phyloP scores from a whole-genome alignment of 2,113 vertebrate genomes.

The Speoplatyrhinus poulsoni region DNA sequence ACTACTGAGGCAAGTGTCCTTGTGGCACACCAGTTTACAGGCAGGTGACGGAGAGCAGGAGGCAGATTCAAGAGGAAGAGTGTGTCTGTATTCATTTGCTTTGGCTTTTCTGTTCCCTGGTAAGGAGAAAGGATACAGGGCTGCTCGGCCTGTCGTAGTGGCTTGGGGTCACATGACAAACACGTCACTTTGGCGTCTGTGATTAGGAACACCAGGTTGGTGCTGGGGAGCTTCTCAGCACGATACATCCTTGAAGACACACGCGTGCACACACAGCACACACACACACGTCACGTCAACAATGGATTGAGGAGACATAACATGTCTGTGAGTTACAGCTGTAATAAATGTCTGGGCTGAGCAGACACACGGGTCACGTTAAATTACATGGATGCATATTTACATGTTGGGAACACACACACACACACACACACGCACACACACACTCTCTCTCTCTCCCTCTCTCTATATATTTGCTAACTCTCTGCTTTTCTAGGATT shows the following conservation, averaged over 20 bases:
- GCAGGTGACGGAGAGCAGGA: slow-evolving; percentile 49
- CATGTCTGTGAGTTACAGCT: neutral
- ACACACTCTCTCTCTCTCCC: slow-evolving; percentile 1
- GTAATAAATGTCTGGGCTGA: neutral
- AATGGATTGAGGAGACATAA: slow-evolving; percentile 2
- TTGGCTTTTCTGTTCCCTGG: slow-evolving; percentile 26
- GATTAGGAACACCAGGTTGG: slow-evolving; percentile 95
- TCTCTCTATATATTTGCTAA: slow-evolving; percentile 28
- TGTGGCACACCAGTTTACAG: slow-evolving; percentile 46
- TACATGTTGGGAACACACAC: neutral
- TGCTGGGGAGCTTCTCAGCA: slow-evolving; percentile 93
- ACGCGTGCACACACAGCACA: slow-evolving; percentile 44
- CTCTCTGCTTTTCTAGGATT: slow-evolving; percentile 37
- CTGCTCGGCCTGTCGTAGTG: slow-evolving; percentile 93
- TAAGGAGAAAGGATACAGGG: slow-evolving; percentile 91
- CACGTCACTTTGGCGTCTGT: slow-evolving; percentile 92
- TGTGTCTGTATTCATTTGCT: slow-evolving; percentile 21
- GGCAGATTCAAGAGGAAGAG: slow-evolving; percentile 39
- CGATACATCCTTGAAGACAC: slow-evolving; percentile 84
- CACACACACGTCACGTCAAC: slow-evolving; percentile 17
- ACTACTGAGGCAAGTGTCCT: slow-evolving; percentile 53
- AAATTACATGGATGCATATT: neutral
- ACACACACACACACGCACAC: slow-evolving; percentile 5
- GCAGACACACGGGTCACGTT: neutral
- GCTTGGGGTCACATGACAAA: slow-evolving; percentile 87